phyloP scores from a whole-genome alignment of 2,113 vertebrate genomes.

The Actenoides hombroni region DNA sequence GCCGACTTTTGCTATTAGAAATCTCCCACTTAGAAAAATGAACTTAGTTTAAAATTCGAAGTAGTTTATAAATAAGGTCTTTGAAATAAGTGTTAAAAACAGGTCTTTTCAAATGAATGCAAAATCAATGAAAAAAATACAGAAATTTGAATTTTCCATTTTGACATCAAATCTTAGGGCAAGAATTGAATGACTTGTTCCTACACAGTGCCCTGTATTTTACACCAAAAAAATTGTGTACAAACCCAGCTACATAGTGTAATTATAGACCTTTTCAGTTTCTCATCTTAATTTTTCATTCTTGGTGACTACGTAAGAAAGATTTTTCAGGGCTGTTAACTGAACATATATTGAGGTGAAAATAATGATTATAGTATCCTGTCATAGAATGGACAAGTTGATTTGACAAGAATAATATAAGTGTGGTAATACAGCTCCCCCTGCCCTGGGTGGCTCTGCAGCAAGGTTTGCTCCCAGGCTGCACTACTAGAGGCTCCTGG shows the following conservation, averaged over 20 bases:
- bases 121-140: background rate
- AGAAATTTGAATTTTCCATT: background rate
- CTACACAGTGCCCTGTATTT: background rate
- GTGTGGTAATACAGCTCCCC: no score
- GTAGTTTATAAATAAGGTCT: background rate
- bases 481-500: no score
- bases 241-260: background rate
- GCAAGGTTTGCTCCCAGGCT: no score
- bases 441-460: no score
- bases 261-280: background rate
- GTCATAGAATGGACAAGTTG: background rate
- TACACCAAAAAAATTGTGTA: background rate
- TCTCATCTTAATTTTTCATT: background rate
- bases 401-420: background rate
- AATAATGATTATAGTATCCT: background rate
- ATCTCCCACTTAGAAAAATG: background rate
- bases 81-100: background rate
- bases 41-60: background rate
- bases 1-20: background rate
- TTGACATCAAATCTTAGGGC: background rate
- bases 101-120: background rate
- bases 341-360: background rate
- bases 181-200: background rate
- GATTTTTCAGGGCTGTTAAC: background rate
- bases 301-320: background rate